Evolutionary conservation across 2,888 invertebrate genomes (phyloP), one percentile per base, ranked within the genome.

Genomic region (Ramazzottius varieornatus): DNA sequence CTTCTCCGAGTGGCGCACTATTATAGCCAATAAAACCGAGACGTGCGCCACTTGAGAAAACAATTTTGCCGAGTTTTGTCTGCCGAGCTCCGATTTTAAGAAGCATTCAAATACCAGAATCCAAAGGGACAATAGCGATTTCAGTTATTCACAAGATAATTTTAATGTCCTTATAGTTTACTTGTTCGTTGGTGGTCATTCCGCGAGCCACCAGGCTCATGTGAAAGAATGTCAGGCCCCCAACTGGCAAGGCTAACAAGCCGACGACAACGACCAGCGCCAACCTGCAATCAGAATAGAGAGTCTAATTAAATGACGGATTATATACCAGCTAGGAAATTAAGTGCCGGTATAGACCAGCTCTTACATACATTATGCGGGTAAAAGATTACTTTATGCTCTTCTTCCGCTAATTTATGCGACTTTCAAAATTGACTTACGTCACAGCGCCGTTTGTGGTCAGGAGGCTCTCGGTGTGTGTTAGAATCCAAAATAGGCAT

Each of bases 171-270:
- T n/a, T n/a, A n/a, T n/a, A n/a, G n/a, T 32, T n/a, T 33, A 80
- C 80, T 82, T 99, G 98, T 80, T 99, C 98, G 79, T 98, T 99
- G 69, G 98, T 98, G 66, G 98, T 98, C 70, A 96, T 82, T 46
- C 96, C 98, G 68, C 94, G 81, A 33, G 91, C 86, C 66, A 99
- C 93, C 70, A 98, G 82, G 72, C 96, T 87, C 81, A 94, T 85
- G 78, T 98, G 98, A 80, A 99, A 99, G 68, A 90, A 90, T 68
- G 96, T 94, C 74, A 98, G 81, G 70, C 96, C 98, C 78, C 92
- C 86, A 72, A 99, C 92, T 68, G 98, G 98, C 75, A 98, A 88
- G 73, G 92, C 85, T 72, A 98, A 80, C 69, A 98, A 77, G 34
- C 86, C 84, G 74, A 93, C 89, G 72, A 94, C 82, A 70, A 85